These are phyloP conservation scores for Enteromius radiatus DNA, from an alignment of 2,797 vertebrate genomes.

Conservation along the genomic window DNA sequence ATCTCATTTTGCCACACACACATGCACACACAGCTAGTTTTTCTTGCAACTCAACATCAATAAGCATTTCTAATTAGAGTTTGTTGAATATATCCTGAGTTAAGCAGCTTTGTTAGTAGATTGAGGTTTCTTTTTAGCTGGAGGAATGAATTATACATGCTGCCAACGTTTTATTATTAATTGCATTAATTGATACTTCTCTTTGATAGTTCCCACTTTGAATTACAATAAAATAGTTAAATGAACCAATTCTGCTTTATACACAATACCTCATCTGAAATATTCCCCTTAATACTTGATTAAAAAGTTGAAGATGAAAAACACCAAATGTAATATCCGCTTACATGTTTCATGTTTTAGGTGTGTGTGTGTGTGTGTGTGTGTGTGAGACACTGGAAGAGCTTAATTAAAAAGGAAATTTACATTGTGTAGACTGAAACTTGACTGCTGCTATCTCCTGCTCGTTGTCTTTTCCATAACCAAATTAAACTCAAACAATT, in stretches of 20 bases:
- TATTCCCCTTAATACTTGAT: conserved; percentile 28
- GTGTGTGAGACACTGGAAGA: not conserved
- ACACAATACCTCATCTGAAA: conserved; percentile 28
- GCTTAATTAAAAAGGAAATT: conserved; percentile 51
- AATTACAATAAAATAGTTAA: conserved; percentile 6
- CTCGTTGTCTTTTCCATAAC: conserved; percentile 13
- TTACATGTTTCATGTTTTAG: conserved; percentile 25
- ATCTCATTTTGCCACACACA: not conserved
- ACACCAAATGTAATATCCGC: not conserved
- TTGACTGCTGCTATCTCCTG: conserved; percentile 28
- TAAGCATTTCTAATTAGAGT: not conserved
- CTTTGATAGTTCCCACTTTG: conserved; percentile 30
- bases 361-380: not conserved
- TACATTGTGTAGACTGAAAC: conserved; percentile 24
- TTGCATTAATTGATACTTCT: conserved; percentile 29
- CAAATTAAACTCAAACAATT: conserved; percentile 60
- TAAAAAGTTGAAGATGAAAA: conserved; percentile 28
- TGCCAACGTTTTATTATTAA: conserved; percentile 17
- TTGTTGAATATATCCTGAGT: conserved; percentile 3
- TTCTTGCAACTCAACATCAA: conserved; percentile 20
- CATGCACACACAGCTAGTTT: not conserved
- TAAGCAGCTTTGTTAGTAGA: conserved; percentile 6
- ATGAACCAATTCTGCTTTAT: conserved; percentile 29
- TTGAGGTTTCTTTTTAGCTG: conserved; percentile 24
- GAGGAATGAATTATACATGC: conserved; percentile 19